phyloP scores from a whole-genome alignment of 1,140 invertebrate genomes.

The Pseudomyrmex gracilis region DNA sequence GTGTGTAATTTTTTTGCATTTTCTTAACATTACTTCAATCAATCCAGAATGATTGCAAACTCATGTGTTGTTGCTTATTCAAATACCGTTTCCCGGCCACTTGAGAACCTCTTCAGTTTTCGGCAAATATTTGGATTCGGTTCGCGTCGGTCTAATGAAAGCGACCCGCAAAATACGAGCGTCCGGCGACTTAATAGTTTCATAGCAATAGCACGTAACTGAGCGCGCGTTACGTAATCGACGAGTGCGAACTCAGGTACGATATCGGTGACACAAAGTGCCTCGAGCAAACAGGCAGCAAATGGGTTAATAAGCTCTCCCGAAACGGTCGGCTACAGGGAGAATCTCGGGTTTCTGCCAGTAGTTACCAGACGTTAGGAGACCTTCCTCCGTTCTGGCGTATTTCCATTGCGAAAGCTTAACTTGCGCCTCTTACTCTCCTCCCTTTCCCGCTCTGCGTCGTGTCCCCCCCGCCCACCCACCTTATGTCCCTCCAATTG shows the following conservation, averaged over 20 bases:
- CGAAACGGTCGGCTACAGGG: slow-evolving; percentile 56
- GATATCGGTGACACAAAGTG: slow-evolving; percentile 66
- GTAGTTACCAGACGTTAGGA: slow-evolving; percentile 9
- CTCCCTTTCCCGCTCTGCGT: background rate
- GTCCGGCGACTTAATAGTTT: slow-evolving; percentile 35
- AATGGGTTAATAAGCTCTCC: slow-evolving; percentile 73
- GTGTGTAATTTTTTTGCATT: too few species aligned
- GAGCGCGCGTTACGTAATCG: slow-evolving; percentile 42
- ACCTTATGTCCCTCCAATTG: background rate
- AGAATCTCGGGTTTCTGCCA: slow-evolving; percentile 21
- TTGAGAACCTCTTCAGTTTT: slow-evolving; percentile 6
- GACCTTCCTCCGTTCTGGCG: slow-evolving; percentile 14
- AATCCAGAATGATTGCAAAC: background rate
- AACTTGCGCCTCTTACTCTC: background rate
- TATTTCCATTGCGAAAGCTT: background rate
- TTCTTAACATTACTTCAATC: too few species aligned
- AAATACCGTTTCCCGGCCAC: background rate
- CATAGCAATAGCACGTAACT: slow-evolving; percentile 23
- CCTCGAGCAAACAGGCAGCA: slow-evolving; percentile 61
- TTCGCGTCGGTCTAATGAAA: slow-evolving; percentile 34
- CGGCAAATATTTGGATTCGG: slow-evolving; percentile 13
- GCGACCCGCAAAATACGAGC: slow-evolving; percentile 20
- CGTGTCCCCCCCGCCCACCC: background rate
- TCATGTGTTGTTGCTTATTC: too few species aligned
- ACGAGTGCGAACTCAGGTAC: slow-evolving; percentile 46